These are phyloP conservation scores for Agrilus cyanescens DNA, from an alignment of 2,888 invertebrate species.

Conservation along the genomic window DNA sequence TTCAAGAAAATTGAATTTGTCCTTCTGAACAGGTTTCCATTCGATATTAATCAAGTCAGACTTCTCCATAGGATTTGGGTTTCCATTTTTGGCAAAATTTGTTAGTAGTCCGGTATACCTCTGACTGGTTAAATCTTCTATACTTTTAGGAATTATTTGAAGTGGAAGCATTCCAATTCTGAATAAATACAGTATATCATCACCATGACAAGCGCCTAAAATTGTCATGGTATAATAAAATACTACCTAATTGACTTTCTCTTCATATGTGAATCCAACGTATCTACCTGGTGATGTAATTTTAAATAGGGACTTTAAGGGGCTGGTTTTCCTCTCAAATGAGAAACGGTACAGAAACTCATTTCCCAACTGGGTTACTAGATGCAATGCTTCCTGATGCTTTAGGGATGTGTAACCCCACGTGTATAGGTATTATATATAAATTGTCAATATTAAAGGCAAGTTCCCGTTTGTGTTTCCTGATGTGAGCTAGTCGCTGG, in stretches of 20 bases:
- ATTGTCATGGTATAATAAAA: background rate
- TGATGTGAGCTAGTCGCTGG: too few relatives aligned
- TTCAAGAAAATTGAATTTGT: slow-evolving; percentile 16
- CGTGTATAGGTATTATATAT: too few relatives aligned
- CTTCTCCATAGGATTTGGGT: slow-evolving; percentile 11
- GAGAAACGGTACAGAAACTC: slow-evolving; percentile 17
- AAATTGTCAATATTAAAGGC: too few relatives aligned
- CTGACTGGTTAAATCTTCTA: slow-evolving; percentile 16
- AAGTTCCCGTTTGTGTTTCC: too few relatives aligned
- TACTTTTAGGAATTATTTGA: slow-evolving; percentile 12
- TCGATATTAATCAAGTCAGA: slow-evolving; percentile 11
- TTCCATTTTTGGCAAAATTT: slow-evolving; percentile 21
- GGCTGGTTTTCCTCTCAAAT: slow-evolving; percentile 11
- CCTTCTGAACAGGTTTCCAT: slow-evolving; percentile 14
- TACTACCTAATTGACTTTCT: too few relatives aligned
- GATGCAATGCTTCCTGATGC: too few relatives aligned
- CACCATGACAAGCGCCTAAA: slow-evolving; percentile 22
- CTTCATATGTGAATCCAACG: too few relatives aligned
- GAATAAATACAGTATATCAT: slow-evolving; percentile 24
- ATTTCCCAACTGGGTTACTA: too few relatives aligned
- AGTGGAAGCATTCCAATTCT: slow-evolving; percentile 17
- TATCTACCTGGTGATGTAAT: too few relatives aligned
- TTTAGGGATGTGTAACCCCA: too few relatives aligned
- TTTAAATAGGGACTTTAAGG: slow-evolving; percentile 7
- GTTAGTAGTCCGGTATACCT: slow-evolving; percentile 22